These are phyloP conservation scores for Aleiodes testaceus DNA, from an alignment of 2,888 invertebrate species.

Conservation along the genomic window DNA sequence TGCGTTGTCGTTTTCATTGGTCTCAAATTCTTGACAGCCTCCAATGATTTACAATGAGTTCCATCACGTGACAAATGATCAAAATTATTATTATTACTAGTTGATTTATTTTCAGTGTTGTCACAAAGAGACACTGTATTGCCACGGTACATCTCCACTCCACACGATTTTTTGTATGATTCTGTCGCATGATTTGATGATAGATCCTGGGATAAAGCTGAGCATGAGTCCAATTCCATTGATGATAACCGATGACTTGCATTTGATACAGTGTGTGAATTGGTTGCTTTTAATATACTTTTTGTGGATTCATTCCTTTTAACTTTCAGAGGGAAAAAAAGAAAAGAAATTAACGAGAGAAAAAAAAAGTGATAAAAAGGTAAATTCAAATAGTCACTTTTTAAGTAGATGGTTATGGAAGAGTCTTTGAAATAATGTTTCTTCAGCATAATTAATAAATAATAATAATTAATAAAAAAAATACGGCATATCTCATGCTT, in stretches of 20 bases:
- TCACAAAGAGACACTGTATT: conserved; percentile 47
- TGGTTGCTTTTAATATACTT: conserved; percentile 57
- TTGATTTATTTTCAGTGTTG: conserved; percentile 40
- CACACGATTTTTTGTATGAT: neutral
- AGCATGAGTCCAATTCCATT: conserved; percentile 13
- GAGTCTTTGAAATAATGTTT: neutral
- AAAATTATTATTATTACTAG: conserved; percentile 25
- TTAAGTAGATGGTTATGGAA: neutral
- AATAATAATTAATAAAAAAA: too few relatives aligned
- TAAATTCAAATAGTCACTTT: neutral
- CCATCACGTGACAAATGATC: conserved; percentile 17
- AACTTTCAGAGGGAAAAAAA: conserved; percentile 17
- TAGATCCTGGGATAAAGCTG: conserved; percentile 22
- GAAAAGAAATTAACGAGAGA: neutral
- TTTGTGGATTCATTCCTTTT: conserved; percentile 50
- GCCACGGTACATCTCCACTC: conserved; percentile 10
- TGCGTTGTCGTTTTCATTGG: conserved; percentile 36
- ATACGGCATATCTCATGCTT: too few relatives aligned
- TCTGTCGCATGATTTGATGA: neutral
- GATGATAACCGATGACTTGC: conserved; percentile 8
- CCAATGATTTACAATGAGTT: conserved; percentile 16
- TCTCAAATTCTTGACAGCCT: conserved; percentile 7
- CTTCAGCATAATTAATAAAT: too few relatives aligned
- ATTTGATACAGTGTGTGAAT: conserved; percentile 19
- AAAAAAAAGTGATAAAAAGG: conserved; percentile 7